Evolutionary conservation across 37 sponge, comb jelly and placozoan species (phyloP).

Genomic region (Cliona cf. orientalis): DNA sequence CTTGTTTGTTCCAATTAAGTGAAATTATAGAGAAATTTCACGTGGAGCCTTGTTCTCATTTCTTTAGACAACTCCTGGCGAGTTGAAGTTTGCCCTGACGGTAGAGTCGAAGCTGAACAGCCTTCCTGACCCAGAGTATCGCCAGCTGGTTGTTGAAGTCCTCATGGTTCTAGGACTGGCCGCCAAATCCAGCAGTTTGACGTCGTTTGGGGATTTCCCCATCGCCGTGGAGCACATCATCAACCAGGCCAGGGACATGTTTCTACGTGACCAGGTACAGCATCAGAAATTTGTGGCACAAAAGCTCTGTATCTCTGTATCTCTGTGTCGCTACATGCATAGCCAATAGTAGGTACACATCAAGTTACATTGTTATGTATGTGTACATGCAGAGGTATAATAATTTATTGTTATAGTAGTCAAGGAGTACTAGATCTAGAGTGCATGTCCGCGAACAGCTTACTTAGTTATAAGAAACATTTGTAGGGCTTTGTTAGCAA

Average conservation of each 20-base stretch:
- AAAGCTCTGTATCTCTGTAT: no score
- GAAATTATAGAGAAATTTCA: not conserved
- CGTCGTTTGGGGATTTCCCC: constrained; percentile 41
- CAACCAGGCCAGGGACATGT: constrained; percentile 59
- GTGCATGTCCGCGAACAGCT: no score
- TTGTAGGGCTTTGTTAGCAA: no score
- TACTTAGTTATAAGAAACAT: no score
- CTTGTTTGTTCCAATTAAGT: not conserved
- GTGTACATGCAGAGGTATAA: no score
- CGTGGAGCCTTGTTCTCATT: not conserved
- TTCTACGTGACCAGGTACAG: constrained; percentile 82
- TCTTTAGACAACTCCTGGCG: constrained; percentile 88
- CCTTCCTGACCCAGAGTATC: constrained; percentile 83
- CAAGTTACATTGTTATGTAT: no score
- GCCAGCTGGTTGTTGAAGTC: constrained; percentile 90
- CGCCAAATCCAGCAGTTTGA: constrained; percentile 21
- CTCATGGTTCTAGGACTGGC: constrained; percentile 79
- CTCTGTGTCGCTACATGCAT: no score
- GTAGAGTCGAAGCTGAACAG: constrained; percentile 82
- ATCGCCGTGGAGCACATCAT: constrained; percentile 62
- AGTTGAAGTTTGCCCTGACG: constrained; percentile 88
- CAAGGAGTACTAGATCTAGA: not conserved
- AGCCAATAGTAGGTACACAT: no score
- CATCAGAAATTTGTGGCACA: no score
- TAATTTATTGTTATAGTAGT: not conserved